These are phyloP conservation scores for Electrophaes corylata DNA, from an alignment of 2,888 invertebrate species.

Conservation along the genomic window DNA sequence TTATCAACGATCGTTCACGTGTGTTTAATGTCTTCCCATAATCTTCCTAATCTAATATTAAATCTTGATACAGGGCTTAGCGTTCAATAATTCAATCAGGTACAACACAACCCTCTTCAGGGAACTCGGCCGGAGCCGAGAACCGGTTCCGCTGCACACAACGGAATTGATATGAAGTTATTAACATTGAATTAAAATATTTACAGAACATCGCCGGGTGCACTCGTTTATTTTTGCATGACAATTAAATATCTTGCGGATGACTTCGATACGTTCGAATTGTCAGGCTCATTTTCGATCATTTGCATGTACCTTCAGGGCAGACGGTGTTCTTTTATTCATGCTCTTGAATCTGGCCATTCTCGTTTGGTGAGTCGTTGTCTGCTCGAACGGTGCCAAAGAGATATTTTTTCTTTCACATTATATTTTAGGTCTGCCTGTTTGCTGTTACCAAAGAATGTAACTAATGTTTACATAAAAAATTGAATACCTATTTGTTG, in stretches of 20 bases:
- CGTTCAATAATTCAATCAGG: conserved; percentile 61
- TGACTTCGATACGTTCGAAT: conserved; percentile 53
- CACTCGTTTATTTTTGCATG: conserved; percentile 72
- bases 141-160: conserved; percentile 60
- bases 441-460: conserved; percentile 46
- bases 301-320: conserved; percentile 67
- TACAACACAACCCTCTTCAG: conserved; percentile 49
- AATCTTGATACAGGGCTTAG: conserved; percentile 51
- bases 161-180: conserved; percentile 66
- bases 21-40: conserved; percentile 39
- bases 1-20: conserved; percentile 33
- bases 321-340: conserved; percentile 68
- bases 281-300: conserved; percentile 58
- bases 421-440: conserved; percentile 53
- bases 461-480: conserved; percentile 48
- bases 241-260: conserved; percentile 68
- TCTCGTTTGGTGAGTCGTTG: conserved; percentile 67
- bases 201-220: conserved; percentile 64
- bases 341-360: conserved; percentile 69
- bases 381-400: conserved; percentile 64
- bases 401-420: conserved; percentile 58
- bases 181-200: conserved; percentile 76
- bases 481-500: conserved; percentile 42
- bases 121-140: conserved; percentile 28
- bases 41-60: conserved; percentile 52